Conservation (phyloP, 2,797 vertebrate genomes). For the Tangara arthus region DNA sequence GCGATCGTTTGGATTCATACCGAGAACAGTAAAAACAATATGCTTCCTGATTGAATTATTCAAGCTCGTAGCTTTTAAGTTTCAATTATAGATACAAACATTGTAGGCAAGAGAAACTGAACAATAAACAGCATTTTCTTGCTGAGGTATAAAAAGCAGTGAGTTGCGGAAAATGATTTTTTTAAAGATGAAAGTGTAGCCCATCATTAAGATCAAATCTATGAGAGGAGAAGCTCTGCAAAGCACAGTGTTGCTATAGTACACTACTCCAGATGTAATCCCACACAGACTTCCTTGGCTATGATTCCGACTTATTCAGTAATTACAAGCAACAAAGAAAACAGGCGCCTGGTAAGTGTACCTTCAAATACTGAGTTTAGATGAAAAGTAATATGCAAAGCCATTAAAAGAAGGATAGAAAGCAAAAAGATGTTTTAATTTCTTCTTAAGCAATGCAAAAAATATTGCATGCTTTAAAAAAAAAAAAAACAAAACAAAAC, state of each 20-base stretch:
- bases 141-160: constrained; percentile 52
- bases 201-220: constrained; percentile 60
- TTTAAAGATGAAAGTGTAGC: constrained; percentile 52
- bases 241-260: background rate
- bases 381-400: constrained; percentile 27
- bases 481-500: background rate
- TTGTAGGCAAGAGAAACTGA: constrained; percentile 42
- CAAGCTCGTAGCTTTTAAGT: constrained; percentile 66
- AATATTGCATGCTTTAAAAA: background rate
- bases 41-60: constrained; percentile 71
- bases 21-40: constrained; percentile 67
- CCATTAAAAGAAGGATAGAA: background rate
- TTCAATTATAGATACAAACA: constrained; percentile 68
- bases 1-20: constrained; percentile 68
- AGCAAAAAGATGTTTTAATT: background rate
- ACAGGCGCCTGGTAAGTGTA: background rate
- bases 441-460: constrained; percentile 4
- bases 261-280: constrained; percentile 41
- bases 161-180: constrained; percentile 54
- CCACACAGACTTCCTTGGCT: constrained; percentile 24
- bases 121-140: constrained; percentile 53
- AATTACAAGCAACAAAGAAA: constrained; percentile 66
- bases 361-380: constrained; percentile 21
- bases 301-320: constrained; percentile 33
- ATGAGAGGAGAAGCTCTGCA: constrained; percentile 29